Base-by-base conservation (phyloP, 2,797 vertebrate species). In the Paedocypris micromegethes region DNA sequence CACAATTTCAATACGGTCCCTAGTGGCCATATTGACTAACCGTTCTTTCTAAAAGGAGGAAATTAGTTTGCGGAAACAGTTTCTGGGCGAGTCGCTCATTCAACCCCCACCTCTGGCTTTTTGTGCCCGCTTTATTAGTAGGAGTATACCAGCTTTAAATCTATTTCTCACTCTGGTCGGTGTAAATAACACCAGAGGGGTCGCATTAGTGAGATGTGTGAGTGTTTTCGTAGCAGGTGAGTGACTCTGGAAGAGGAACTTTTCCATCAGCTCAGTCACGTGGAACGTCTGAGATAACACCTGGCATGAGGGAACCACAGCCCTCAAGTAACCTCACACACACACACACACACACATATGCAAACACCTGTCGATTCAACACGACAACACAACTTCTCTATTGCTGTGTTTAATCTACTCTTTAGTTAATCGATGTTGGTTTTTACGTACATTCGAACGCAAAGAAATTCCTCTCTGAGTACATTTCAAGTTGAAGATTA, bases 291-390 rank as follows among this genome's bases (percentile, higher is more conserved):
- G 58, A 70, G 53, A 56, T 58, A 53, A 60, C 72, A 77, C 76
- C 72, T 77, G 76, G 69, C 64, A 44, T 48, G 42, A 38, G 51
- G 51, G 51, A 56, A 75, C 73, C 69, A 40, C 53, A 55, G 72
- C 74, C 73, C 76, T 68, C 62, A 69, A 75, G 57, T 75, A 72
- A 75, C 69, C 72, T 64, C 55, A 5, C 62, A 52, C 58, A 59
- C 69, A 58, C 43, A 66, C 60, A 41, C 47, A 66, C 66, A 64
- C 48, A 40, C 38, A 56, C 39, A 65, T 46, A 39, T 53, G 38
- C 37, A 58, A 40, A 45, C 23, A 54, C 40, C 5, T n/a, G 23
- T 23, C 23, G 23, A 23, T 23, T 23, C 23, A n/a, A n/a, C n/a
- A n/a, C n/a, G n/a, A 23, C 23, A 23, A 23, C 23, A 23, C 23